Evolutionary conservation across 2,113 vertebrate genomes (phyloP), one percentile per base, ranked within the genome.

Genomic region (Arvicanthis niloticus): DNA sequence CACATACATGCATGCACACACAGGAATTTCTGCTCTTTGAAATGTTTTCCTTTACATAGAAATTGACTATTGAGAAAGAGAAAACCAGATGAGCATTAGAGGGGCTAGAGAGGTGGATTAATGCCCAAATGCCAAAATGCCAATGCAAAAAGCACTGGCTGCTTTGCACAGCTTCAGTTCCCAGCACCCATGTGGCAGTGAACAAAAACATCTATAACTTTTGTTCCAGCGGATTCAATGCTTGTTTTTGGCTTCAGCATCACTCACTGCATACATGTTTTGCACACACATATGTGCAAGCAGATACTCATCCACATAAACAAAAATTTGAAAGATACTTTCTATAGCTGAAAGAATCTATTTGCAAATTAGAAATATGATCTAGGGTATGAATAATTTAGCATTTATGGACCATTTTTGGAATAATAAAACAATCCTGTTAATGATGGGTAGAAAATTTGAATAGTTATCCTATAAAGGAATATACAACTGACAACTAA

Each of bases 361-460:
- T 72, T 58, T 48, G 62, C 40, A 88, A 45, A 84, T 73, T 73
- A 84, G 45, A 88, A 62, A 88, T 88, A 34, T 75, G 31, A 13
- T 84, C 92, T 48, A n/a, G 48, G 34, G 56, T 48, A 45, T 45
- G 40, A 29, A 58, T 11, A 45, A 72, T 84, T 51, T 80, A 53
- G 60, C 60, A 67, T 72, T 90, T 90, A 82, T 80, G 45, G 91
- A 88, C 26, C 40, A 77, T 82, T 94, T 58, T 73, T 82, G 80
- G 13, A 62, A 75, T 42, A 84, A 29, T 45, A 68, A 89, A 11
- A 62, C 34, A 40, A 67, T 7, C 19, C 3, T 67, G 19, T 67
- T 53, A 62, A 17, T 65, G 24, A 65, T 7, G 5, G 45, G 4
- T 8, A 93, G 19, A 76, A 70, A 22, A 31, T 13, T 80, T 80